A percentile compares a stretch with the other conserved stretches of the same genome.
These are phyloP conservation scores for Brachypteracias leptosomus DNA, from an alignment of 2,113 vertebrate species.

Conservation along the genomic window DNA sequence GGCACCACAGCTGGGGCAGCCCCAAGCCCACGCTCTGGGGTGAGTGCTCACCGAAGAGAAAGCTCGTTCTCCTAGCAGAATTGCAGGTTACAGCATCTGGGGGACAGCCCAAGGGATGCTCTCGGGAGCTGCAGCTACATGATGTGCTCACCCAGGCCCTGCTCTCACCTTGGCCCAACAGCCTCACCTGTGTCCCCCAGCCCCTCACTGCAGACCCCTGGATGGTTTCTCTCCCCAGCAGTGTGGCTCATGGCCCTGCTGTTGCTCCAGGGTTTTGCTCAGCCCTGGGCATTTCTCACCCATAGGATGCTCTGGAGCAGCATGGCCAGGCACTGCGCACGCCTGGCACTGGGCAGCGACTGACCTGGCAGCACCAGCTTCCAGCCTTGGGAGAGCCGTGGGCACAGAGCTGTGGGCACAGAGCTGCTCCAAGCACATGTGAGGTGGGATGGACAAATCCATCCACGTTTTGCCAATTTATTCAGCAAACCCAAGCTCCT, in stretches of 20 bases:
- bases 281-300: neutral
- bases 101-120: neutral
- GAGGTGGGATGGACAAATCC: neutral
- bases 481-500: neutral
- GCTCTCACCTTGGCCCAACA: neutral
- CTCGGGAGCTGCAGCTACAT: neutral
- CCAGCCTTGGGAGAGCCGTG: no score
- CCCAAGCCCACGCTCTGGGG: rapidly evolving
- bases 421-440: rapidly evolving
- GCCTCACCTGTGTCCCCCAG: neutral
- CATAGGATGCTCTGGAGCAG: neutral
- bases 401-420: no score
- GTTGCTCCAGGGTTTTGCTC: neutral
- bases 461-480: neutral
- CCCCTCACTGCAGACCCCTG: neutral
- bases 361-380: rapidly evolving
- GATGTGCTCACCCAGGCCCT: rapidly evolving
- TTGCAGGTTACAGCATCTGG: rapidly evolving
- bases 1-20: neutral
- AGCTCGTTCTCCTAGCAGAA: neutral
- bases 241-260: rapidly evolving
- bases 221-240: neutral
- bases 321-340: rapidly evolving
- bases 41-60: rapidly evolving
- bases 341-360: no score